Base-by-base conservation (phyloP, 2,113 vertebrate species). In the Gasterosteus aculeatus region DNA sequence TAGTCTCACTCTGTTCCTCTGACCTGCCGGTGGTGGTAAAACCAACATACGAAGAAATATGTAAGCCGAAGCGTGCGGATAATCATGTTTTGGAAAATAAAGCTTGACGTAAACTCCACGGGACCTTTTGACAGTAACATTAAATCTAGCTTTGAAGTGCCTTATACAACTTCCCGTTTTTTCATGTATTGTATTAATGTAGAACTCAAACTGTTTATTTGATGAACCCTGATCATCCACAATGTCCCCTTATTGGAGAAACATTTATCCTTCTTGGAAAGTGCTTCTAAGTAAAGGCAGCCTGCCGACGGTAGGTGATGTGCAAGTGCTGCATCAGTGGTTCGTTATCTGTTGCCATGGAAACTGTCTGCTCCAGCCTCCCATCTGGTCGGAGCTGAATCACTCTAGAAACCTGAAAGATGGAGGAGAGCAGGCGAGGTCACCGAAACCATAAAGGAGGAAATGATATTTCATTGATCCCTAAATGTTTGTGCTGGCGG, bases 361-460 rank as follows among this genome's bases (percentile, higher is more conserved):
- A 97, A 89, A 99, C 95, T 0, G 95, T 98, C 94, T 99, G 98
- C 89, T 98, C 97, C 80, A 99, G 94, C 86, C 92, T 97, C 79
- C 97, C 96, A 31, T 99, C 97, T 0, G 96, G 90, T 78, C 90
- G 95, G 78, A 99, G 95, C 82, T 95, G 93, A 93, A 99, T 96
- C 87, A 94, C 94, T 84, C 97, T 92, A 68, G 93, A 95, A 76
- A 99, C 96, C 97, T 99, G 68, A 65, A 11, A 35, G 68, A 42
- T 33, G 9, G 29, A 22, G 33, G 39, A 77, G n/a, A 65, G 53
- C 39, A 46, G 14, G 19, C 3, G 1, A 74, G 46, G 72, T 73
- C 39, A 51, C 2, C 2, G 31, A 8, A 14, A 69, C n/a, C 41
- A 38, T 7, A n/a, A 56, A 51, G 3, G 7, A 26, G 31, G 6